Evolutionary conservation across 2,797 vertebrate genomes (phyloP).

Genomic region (Allenopithecus nigroviridis): DNA sequence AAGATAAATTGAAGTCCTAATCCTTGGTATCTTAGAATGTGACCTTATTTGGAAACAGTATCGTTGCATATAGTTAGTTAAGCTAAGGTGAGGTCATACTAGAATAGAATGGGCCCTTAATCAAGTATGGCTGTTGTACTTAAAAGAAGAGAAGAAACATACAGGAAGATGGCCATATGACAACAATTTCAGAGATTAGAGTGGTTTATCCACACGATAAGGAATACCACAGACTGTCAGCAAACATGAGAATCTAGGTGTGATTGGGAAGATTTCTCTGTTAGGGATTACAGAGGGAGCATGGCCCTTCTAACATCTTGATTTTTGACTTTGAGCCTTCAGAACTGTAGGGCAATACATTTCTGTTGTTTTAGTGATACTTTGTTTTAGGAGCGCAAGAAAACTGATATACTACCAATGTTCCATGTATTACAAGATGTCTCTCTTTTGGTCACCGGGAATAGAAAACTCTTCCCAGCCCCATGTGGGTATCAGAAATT

Average conservation of each 20-base stretch:
- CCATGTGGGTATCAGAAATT: background rate
- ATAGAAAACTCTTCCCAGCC: background rate
- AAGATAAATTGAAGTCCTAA: background rate
- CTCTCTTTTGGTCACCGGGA: background rate
- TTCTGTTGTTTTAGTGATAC: background rate
- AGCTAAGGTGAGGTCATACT: background rate
- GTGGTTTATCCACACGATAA: too few species aligned
- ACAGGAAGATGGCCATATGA: too few species aligned
- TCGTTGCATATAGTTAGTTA: background rate
- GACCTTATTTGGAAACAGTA: background rate
- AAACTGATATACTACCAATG: background rate
- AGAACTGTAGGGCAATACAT: background rate
- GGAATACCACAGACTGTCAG: background rate
- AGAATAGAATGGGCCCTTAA: background rate
- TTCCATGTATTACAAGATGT: background rate
- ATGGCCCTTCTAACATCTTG: background rate
- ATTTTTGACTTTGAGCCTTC: background rate
- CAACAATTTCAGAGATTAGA: background rate
- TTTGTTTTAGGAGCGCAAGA: background rate
- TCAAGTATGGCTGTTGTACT: background rate
- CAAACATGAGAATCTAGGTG: background rate
- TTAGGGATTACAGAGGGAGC: background rate
- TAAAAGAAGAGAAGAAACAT: background rate
- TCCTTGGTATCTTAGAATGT: background rate
- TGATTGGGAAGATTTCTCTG: background rate